Evolutionary conservation across 2,888 invertebrate species (phyloP).

Genomic region (Ametastegia equiseti): DNA sequence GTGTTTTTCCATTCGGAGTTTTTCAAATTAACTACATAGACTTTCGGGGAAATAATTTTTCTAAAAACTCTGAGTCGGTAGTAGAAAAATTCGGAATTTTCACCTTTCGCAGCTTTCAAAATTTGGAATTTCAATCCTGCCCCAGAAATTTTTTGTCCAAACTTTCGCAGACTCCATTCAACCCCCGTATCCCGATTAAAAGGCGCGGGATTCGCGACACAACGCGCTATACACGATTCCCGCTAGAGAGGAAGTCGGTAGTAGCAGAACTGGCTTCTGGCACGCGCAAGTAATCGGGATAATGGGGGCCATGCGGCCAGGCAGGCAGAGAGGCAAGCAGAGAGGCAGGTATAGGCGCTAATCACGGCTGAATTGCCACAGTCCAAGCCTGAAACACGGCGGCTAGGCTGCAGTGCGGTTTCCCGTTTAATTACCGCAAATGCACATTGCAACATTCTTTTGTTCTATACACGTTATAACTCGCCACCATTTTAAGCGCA

Average conservation of each 20-base stretch:
- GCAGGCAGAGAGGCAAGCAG: background rate
- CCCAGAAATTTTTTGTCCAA: background rate
- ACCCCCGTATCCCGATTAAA: background rate
- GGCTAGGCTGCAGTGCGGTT: background rate
- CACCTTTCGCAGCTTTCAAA: too few species aligned
- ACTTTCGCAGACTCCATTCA: too few species aligned
- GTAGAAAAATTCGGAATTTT: too few species aligned
- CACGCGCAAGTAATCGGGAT: constrained; percentile 46
- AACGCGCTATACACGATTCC: background rate
- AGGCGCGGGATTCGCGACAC: background rate
- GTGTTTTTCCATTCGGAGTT: too few species aligned
- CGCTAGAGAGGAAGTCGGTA: constrained; percentile 27
- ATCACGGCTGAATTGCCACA: constrained; percentile 34
- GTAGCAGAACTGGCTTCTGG: constrained; percentile 40
- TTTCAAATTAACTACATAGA: too few species aligned
- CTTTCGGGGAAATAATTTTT: too few species aligned
- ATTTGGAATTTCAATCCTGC: background rate
- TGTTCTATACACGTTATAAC: background rate
- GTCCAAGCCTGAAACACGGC: constrained; percentile 13
- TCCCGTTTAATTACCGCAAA: constrained; percentile 14
- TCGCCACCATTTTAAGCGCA: background rate
- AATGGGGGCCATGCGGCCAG: constrained; percentile 20
- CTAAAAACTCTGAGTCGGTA: too few species aligned
- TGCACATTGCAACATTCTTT: background rate
- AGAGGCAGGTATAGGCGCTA: constrained; percentile 21